A percentile compares a stretch with the other conserved stretches of the same genome.
phyloP scores from a whole-genome alignment of 2,888 invertebrate genomes.

The Nineta flava region DNA sequence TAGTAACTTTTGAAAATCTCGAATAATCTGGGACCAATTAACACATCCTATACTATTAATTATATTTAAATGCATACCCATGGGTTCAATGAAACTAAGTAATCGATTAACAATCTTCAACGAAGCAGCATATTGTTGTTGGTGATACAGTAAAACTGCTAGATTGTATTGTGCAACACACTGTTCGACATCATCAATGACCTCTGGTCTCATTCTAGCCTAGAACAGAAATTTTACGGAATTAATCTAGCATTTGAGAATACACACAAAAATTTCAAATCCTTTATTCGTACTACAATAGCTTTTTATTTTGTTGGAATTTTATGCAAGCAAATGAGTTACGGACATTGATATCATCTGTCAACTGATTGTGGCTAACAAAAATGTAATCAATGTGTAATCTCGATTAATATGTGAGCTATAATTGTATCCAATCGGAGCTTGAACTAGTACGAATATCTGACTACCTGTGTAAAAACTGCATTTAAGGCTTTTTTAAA shows the following conservation, averaged over 20 bases:
- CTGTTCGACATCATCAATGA: slow-evolving; percentile 47
- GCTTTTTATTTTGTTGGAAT: background rate
- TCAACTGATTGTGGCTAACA: no score
- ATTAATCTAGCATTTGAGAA: slow-evolving; percentile 6
- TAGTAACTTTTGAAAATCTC: no score
- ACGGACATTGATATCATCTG: no score
- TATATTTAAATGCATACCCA: slow-evolving; percentile 35
- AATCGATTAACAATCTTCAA: slow-evolving; percentile 40
- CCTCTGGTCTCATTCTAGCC: slow-evolving; percentile 28
- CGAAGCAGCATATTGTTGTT: slow-evolving; percentile 56
- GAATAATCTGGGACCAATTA: no score
- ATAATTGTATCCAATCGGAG: no score
- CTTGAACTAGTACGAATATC: no score
- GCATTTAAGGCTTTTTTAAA: slow-evolving; percentile 51
- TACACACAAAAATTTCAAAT: slow-evolving; percentile 4
- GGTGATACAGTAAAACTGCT: slow-evolving; percentile 61
- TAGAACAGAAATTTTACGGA: no score
- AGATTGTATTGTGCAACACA: slow-evolving; percentile 61
- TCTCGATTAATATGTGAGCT: no score
- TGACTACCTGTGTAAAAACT: slow-evolving; percentile 35
- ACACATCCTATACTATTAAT: no score
- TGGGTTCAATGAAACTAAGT: slow-evolving; percentile 48
- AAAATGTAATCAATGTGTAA: background rate
- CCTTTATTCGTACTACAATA: background rate
- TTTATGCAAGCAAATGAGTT: no score